Base-by-base conservation (phyloP, 2,113 vertebrate genomes). In the Callipepla californica region DNA sequence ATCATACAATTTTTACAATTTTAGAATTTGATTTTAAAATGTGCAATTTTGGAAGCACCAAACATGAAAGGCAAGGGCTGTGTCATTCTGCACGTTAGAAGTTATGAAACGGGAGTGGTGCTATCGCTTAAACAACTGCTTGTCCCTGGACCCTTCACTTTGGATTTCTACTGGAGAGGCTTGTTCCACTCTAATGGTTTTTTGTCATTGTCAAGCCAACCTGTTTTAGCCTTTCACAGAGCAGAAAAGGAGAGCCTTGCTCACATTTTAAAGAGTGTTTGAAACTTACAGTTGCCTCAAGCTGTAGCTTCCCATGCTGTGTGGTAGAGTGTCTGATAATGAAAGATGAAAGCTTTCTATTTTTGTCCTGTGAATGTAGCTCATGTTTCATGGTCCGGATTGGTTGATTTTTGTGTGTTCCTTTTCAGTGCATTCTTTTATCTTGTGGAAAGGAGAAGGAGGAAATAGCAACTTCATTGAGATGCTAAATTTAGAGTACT, bases 281-380 rank as follows among this genome's bases (percentile, higher is more conserved):
- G 90, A 94, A 96, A 85, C 85, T 66, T 84, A 89, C 32, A 5
- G 13, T 91, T 94, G 94, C 95, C 86, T 95, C 63, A 70, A 97
- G 92, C 80, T 90, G 89, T 79, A 83, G 87, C 72, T 89, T 88
- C 85, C 83, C 92, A 51, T 82, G 79, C 91, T 92, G 85, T 79
- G 74, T 0, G 1, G 66, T 91, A 75, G 59, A 81, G 85, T 82
- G 85, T 89, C 86, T 95, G 93, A 81, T 96, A 93, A 96, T 82
- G 82, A 81, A 93, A 92, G 90, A 85, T 96, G 93, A 97, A 95
- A 97, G 94, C 81, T 88, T 95, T 95, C 95, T 93, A 87, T 95
- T 96, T 96, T 90, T 95, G 87, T 81, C 91, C 34, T 73, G 47
- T 84, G 83, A 92, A 79, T 77, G 69, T 86, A 87, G 89, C 76